Evolutionary conservation across 2,888 invertebrate species (phyloP).

Genomic region (Bruchidius siliquastri): DNA sequence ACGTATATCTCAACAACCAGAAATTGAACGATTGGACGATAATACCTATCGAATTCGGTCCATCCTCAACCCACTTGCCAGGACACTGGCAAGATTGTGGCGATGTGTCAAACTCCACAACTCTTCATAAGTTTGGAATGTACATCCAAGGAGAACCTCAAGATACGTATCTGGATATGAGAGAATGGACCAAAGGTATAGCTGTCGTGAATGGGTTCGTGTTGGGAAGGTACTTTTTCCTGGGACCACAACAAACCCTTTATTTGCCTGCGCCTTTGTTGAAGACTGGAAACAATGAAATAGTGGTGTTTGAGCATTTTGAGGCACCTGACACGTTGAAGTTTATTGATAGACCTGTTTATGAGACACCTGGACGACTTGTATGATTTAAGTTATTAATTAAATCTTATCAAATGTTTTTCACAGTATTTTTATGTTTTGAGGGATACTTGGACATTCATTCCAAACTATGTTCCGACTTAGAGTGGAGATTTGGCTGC

Average conservation of each 20-base stretch:
- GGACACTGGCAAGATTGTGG: conserved; percentile 33
- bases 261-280: conserved; percentile 77
- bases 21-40: conserved; percentile 44
- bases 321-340: conserved; percentile 23
- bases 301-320: conserved; percentile 43
- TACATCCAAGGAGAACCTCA: conserved; percentile 44
- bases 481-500: too few species aligned
- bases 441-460: too few species aligned
- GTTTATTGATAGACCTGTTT: conserved; percentile 33
- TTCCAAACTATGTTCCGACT: too few species aligned
- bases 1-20: conserved; percentile 38
- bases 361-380: conserved; percentile 15
- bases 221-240: conserved; percentile 72
- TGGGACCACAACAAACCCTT: conserved; percentile 77
- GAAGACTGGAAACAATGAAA: conserved; percentile 47
- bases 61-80: conserved; percentile 38
- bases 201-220: conserved; percentile 81
- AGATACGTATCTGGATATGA: conserved; percentile 75
- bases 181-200: conserved; percentile 80
- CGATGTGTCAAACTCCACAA: conserved; percentile 46
- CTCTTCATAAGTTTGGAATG: conserved; percentile 52
- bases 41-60: conserved; percentile 48
- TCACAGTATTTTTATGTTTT: too few species aligned
- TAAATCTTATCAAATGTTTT: too few species aligned
- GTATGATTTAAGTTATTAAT: too few species aligned